Conservation (phyloP, 2,797 vertebrate genomes). For the Helicolenus hilgendorfi region DNA sequence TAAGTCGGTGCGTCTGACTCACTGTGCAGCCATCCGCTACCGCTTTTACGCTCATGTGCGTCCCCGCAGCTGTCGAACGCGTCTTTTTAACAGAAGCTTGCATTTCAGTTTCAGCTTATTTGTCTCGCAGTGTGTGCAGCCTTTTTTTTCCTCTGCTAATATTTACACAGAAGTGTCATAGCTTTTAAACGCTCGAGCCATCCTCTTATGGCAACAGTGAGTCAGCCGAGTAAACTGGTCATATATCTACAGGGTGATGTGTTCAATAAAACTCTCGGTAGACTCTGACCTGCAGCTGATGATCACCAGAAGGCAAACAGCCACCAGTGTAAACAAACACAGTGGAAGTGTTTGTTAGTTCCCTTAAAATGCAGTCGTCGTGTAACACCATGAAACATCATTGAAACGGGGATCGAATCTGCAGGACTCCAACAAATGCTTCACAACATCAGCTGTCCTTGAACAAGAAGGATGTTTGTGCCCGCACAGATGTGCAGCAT, state of each 20-base stretch:
- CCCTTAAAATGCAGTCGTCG: neutral
- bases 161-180: constrained; percentile 34
- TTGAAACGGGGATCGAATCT: neutral
- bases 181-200: constrained; percentile 16
- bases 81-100: neutral
- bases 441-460: neutral
- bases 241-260: constrained; percentile 50
- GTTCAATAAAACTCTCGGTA: constrained; percentile 42
- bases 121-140: neutral
- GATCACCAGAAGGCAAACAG: constrained; percentile 47
- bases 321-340: constrained; percentile 51
- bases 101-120: neutral
- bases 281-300: constrained; percentile 67
- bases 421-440: neutral
- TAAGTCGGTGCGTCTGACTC: constrained; percentile 56
- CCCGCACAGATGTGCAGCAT: neutral
- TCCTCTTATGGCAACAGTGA: constrained; percentile 54
- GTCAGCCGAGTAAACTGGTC: constrained; percentile 46
- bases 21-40: constrained; percentile 3
- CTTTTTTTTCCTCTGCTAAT: constrained; percentile 34
- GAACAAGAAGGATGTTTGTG: neutral
- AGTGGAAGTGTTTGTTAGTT: neutral
- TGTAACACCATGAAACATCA: neutral
- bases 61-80: neutral
- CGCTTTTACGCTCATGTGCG: neutral